Conservation (phyloP, 2,113 vertebrate species). For the Piaya cayana region DNA sequence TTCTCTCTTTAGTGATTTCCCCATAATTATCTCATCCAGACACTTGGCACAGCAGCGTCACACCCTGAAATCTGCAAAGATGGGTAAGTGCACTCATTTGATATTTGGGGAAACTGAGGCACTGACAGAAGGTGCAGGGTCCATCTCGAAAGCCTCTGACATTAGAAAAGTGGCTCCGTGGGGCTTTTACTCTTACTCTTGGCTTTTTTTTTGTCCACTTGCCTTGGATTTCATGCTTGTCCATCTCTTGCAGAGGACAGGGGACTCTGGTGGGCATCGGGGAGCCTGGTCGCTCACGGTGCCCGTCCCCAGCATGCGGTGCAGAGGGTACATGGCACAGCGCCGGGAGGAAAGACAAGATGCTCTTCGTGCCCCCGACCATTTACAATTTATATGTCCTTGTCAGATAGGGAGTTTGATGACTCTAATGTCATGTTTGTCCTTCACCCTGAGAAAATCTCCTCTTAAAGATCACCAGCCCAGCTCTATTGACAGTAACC, state of each 20-base stretch:
- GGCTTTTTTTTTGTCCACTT: fast-evolving
- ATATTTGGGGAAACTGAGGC: background rate
- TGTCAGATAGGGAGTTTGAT: slow-evolving; percentile 42
- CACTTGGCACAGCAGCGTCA: background rate
- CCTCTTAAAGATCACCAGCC: slow-evolving; percentile 66
- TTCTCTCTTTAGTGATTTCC: background rate
- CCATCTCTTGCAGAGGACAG: fast-evolving
- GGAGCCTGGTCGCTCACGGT: fast-evolving
- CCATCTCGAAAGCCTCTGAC: fast-evolving
- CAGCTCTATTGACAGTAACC: slow-evolving; percentile 60
- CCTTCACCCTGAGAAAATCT: slow-evolving; percentile 63
- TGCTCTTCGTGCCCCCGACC: background rate
- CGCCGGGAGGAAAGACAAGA: background rate
- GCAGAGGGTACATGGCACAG: fast-evolving
- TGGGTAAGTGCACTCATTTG: fast-evolving
- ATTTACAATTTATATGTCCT: slow-evolving; percentile 64
- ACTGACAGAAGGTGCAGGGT: fast-evolving
- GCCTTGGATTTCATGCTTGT: background rate
- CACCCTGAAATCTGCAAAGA: fast-evolving
- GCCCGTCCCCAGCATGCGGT: background rate
- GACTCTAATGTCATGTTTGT: slow-evolving; percentile 62
- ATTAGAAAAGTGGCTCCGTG: fast-evolving
- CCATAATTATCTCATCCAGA: fast-evolving
- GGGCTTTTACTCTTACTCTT: background rate
- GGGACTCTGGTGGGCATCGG: background rate